Evolutionary conservation across 2,113 vertebrate genomes (phyloP).

Genomic region (Dicrurus megarhynchus): DNA sequence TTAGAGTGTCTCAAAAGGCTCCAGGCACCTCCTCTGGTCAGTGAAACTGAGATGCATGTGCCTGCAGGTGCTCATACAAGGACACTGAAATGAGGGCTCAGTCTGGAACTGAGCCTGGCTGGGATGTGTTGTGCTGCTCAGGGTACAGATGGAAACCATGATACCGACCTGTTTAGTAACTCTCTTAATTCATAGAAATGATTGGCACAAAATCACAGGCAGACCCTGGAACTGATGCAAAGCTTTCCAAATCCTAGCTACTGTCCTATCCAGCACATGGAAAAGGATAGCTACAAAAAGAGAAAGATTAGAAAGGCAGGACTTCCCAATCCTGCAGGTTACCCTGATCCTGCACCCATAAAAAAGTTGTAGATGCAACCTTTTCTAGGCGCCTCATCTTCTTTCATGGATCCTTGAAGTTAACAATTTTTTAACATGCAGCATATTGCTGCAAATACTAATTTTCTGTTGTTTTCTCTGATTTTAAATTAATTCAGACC

Average conservation of each 20-base stretch:
- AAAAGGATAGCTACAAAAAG: not conserved
- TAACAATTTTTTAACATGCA: not conserved
- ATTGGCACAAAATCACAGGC: not conserved
- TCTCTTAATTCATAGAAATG: not conserved
- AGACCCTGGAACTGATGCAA: not conserved
- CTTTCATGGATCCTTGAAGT: not conserved
- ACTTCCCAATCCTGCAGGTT: not conserved
- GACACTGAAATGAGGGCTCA: not conserved
- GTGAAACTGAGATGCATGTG: not conserved
- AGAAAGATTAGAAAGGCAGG: not conserved
- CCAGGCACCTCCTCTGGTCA: not conserved
- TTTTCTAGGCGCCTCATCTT: not conserved
- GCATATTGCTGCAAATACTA: not conserved
- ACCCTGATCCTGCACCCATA: not conserved
- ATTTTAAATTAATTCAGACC: not conserved
- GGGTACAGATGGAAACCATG: fast-evolving
- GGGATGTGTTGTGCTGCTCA: not conserved
- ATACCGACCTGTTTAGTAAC: not conserved
- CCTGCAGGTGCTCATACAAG: not conserved
- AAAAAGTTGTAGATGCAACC: not conserved
- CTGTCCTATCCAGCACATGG: not conserved
- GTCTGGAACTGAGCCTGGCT: not conserved
- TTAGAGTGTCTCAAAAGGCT: not conserved
- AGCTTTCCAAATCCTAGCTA: not conserved
- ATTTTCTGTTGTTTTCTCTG: not conserved